Evolutionary conservation across 2,113 vertebrate species (phyloP), one percentile per base, ranked within the genome.

Genomic region (Odontesthes bonariensis): DNA sequence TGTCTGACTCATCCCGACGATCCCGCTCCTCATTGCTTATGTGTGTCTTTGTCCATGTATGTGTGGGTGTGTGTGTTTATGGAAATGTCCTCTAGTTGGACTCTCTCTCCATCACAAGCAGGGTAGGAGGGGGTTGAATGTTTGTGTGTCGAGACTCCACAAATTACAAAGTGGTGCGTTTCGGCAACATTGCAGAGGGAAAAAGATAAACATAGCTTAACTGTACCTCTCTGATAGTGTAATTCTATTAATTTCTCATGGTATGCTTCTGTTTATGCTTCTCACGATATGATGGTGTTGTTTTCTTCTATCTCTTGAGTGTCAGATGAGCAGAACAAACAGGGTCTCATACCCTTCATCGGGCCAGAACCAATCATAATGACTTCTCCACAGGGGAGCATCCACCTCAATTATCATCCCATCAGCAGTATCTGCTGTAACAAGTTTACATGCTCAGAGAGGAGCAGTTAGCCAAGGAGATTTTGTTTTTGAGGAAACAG

Each of bases 1-100:
- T 19, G 62, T 79, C 82, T 91, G 89, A 92, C 69, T 92, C 88
- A 92, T 91, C 87, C 73, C 88, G 16, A 55, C 63, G 77, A 84
- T 83, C 69, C 74, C 57, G 53, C 56, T 85, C 47, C 75, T 77
- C 20, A 49, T 46, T 88, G 67, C 64, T 72, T 73, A 22, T 60
- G 44, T 69, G 73, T 49, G 65, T 52, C 38, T 69, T 38, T 79
- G 54, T 69, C 38, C 67, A 19, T 74, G 53, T 60, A n/a, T 75
- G 52, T 63, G 55, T 69, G 68, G 23, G 86, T 67, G 76, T 44
- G 63, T 82, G 76, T 87, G 89, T 89, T 88, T 87, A 87, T 89
- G 75, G 82, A 86, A 87, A 87, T 82, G 81, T 80, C 86, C 85
- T 84, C 44, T 67, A 81, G 88, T 89, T 78, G 75, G 79, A 79